Evolutionary conservation across 2,797 vertebrate species (phyloP), one percentile per base, ranked within the genome.

Genomic region (Heteromormyrus szaboi): DNA sequence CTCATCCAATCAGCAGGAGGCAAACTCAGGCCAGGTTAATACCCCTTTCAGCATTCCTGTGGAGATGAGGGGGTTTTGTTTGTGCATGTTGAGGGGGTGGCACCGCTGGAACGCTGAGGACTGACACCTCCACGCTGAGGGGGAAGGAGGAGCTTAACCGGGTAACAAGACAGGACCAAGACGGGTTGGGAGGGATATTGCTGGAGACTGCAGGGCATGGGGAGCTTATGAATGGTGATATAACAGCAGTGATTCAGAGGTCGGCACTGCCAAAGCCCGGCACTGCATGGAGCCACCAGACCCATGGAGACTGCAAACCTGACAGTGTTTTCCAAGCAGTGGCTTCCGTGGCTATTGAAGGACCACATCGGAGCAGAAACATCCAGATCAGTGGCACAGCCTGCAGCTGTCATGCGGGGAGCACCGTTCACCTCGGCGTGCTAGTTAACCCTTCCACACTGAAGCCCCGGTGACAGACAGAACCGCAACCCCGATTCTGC

Each of bases 141-240:
- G 93, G 93, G 92, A 65, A 22, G n/a, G 65, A 89, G 93, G 92
- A 94, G 92, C 94, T 94, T 89, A 50, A 93, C 94, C 92, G 91
- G 95, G 94, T 95, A 96, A 95, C 94, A 94, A 95, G 95, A 95
- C 93, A 9, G 41, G 48, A 11, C 68, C 11, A 0, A 50, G 81
- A 84, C 3, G 0, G 41, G 5, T n/a, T 1, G 1, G 6, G n/a
- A 51, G 41, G 22, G 94, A 95, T 95, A 96, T 93, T 92, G 94
- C 92, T 22, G 22, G 91, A 93, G 91, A 93, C 92, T 17, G 19
- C 2, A 2, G 8, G 7, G 29, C 68, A 92, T 92, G 91, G 93
- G 51, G 48, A 65, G 22, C 59, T 65, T 81, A 51, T 79, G 92
- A 93, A 90, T 92, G 93, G 88, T 19, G 89, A 94, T 94, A 95